Evolutionary conservation across 2,113 vertebrate genomes (phyloP), one percentile per base, ranked within the genome.

Genomic region (Cranoglanis bouderius): DNA sequence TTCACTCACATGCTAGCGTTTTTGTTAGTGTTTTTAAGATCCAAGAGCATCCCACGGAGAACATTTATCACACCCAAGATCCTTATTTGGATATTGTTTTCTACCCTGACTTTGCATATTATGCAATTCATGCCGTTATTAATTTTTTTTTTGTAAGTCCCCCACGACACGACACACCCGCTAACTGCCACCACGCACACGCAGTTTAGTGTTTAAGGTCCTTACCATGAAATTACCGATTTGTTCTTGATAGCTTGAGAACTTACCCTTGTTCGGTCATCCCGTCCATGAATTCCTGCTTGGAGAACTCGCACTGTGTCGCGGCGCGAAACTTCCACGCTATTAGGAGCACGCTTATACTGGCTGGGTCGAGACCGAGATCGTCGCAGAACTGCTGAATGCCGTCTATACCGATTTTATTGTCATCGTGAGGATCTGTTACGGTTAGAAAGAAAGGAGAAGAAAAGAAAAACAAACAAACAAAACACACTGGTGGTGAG

Each of bases 321-420:
- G 97, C 97, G 72, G 98, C 98, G 90, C 96, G 96, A 94, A 99
- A 98, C 93, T 98, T 98, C 98, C 98, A 99, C 0, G 97, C 97
- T 88, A 98, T 96, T 83, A 98, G 96, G 90, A 99, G 95, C 81
- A 98, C 97, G 63, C 97, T 98, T 93, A 98, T 94, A 92, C 97
- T 98, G 92, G 97, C 96, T 77, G 98, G 97, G 85, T 99, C 97
- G 89, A 99, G 94, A 91, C 89, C 95, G 91, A 99, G 92, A 93
- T 98, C 98, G 51, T 98, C 97, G 93, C 98, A 98, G 91, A 99
- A 98, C 92, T 96, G 97, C 80, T 98, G 97, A 91, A 99, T 97
- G 24, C 98, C 98, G 65, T 99, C 98, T 86, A 98, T 95, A 85
- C 97, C 98, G 49, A 99, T 98, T 96, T 97, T 99, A 95, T 98